These are phyloP conservation scores for Axinella damicornis DNA, from an alignment of 37 sponge, comb jelly and placozoan species.

Conservation along the genomic window DNA sequence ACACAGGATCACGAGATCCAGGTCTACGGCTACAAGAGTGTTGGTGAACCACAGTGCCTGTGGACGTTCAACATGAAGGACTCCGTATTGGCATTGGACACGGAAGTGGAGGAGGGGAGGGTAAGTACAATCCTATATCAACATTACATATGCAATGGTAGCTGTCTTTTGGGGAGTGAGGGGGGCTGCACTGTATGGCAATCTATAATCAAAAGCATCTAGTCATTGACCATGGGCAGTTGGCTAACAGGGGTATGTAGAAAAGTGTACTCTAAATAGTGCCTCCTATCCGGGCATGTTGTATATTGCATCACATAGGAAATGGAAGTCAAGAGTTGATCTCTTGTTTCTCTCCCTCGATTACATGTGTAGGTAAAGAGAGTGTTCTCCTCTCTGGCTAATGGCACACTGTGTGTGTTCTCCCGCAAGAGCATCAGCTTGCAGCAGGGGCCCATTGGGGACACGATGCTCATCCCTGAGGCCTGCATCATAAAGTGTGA, in stretches of 20 bases:
- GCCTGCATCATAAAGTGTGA: slow-evolving; percentile 57
- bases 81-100: slow-evolving; percentile 70
- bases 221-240: too few relatives aligned
- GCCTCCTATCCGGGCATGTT: too few relatives aligned
- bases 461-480: slow-evolving; percentile 55
- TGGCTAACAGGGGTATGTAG: too few relatives aligned
- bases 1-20: slow-evolving; percentile 82
- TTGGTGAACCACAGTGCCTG: slow-evolving; percentile 71
- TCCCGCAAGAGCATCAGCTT: slow-evolving; percentile 66
- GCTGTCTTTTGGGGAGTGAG: too few relatives aligned
- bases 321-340: not conserved
- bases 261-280: too few relatives aligned
- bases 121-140: too few relatives aligned
- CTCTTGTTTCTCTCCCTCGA: not conserved
- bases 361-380: slow-evolving; percentile 68
- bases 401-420: slow-evolving; percentile 78
- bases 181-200: too few relatives aligned
- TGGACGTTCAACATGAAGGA: slow-evolving; percentile 83
- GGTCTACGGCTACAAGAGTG: slow-evolving; percentile 76
- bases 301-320: not conserved
- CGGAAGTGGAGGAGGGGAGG: slow-evolving; percentile 77
- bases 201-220: too few relatives aligned
- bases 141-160: too few relatives aligned
- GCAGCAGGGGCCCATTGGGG: slow-evolving; percentile 36
- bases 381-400: slow-evolving; percentile 85